A percentile compares a stretch with the other conserved stretches of the same genome.
These are phyloP conservation scores for Nebria brevicollis DNA, from an alignment of 2,888 invertebrate species.

Conservation along the genomic window DNA sequence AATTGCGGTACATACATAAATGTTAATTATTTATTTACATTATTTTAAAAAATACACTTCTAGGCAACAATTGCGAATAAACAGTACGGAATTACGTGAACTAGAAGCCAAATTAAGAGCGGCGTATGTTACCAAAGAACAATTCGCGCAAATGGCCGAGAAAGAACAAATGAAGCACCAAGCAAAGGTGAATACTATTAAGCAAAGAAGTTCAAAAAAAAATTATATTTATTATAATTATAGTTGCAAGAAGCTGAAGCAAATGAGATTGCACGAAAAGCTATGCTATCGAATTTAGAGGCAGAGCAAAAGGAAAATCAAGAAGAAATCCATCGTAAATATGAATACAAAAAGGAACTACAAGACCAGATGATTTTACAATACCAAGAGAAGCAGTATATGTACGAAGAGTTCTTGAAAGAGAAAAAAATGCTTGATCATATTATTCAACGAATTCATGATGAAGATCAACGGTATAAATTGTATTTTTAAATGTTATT, in stretches of 20 bases:
- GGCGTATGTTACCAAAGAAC: slow-evolving; percentile 78
- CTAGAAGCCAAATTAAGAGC: slow-evolving; percentile 72
- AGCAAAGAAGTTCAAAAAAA: neutral
- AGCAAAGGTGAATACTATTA: slow-evolving; percentile 62
- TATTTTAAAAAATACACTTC: slow-evolving; percentile 34
- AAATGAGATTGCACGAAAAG: slow-evolving; percentile 59
- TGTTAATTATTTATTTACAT: neutral
- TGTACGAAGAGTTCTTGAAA: slow-evolving; percentile 68
- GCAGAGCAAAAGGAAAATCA: slow-evolving; percentile 58
- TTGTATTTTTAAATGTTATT: slow-evolving; percentile 25
- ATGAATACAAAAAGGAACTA: slow-evolving; percentile 65
- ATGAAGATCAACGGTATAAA: slow-evolving; percentile 69
- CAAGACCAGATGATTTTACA: slow-evolving; percentile 70
- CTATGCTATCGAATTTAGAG: slow-evolving; percentile 62
- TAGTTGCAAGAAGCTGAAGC: slow-evolving; percentile 59
- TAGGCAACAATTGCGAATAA: slow-evolving; percentile 70
- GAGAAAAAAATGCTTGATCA: slow-evolving; percentile 74
- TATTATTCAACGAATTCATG: slow-evolving; percentile 68
- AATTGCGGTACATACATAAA: slow-evolving; percentile 54
- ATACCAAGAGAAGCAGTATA: slow-evolving; percentile 65
- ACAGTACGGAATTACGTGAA: slow-evolving; percentile 71
- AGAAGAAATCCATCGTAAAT: slow-evolving; percentile 59
- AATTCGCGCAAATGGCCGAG: slow-evolving; percentile 73
- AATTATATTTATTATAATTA: slow-evolving; percentile 23
- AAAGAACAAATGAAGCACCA: slow-evolving; percentile 70